Conservation (phyloP, 2,888 invertebrate genomes). For the Cordylochernes scorpioides region DNA sequence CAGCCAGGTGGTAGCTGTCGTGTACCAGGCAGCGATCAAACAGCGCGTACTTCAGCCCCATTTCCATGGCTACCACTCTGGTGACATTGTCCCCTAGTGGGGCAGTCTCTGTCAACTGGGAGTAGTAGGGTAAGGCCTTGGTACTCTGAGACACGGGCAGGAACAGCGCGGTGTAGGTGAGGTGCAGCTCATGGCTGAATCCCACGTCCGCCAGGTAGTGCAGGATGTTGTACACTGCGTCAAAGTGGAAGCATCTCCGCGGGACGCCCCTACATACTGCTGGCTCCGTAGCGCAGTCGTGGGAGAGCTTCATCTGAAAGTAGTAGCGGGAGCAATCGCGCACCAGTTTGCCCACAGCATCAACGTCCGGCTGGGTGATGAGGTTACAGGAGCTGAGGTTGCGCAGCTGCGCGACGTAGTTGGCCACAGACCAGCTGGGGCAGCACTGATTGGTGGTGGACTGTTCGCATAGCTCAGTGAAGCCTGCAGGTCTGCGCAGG, state of each 20-base stretch:
- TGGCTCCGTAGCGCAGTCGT: conserved; percentile 32
- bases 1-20: conserved; percentile 50
- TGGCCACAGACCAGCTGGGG: conserved; percentile 65
- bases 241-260: conserved; percentile 35
- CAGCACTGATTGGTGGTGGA: conserved; percentile 44
- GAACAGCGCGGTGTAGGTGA: conserved; percentile 49
- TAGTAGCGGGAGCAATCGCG: conserved; percentile 44
- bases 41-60: conserved; percentile 54
- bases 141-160: conserved; percentile 53
- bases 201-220: conserved; percentile 50
- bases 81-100: conserved; percentile 29
- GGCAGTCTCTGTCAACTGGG: conserved; percentile 32
- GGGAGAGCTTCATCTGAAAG: conserved; percentile 39
- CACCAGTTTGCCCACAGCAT: conserved; percentile 27
- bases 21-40: conserved; percentile 53
- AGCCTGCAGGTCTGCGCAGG: conserved; percentile 24
- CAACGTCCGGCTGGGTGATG: conserved; percentile 43
- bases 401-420: conserved; percentile 55
- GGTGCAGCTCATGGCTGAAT: conserved; percentile 26
- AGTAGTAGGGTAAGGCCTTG: conserved; percentile 40
- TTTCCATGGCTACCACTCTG: conserved; percentile 45
- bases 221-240: conserved; percentile 54
- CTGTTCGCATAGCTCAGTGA: conserved; percentile 19
- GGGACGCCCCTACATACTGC: conserved; percentile 37
- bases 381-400: conserved; percentile 50